Evolutionary conservation across 2,797 vertebrate genomes (phyloP).

Genomic region (Mus caroli): DNA sequence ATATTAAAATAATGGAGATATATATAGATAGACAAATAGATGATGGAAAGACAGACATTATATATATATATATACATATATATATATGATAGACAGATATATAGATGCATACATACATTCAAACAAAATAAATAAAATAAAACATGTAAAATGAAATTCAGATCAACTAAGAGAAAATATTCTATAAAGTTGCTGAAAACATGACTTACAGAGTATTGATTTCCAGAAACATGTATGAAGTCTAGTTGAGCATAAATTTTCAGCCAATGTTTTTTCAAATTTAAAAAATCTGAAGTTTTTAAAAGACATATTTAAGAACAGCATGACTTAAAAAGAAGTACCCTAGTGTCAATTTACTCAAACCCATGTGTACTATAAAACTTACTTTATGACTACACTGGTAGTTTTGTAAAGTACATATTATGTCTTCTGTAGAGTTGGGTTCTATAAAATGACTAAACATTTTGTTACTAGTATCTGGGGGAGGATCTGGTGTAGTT

Average conservation of each 20-base stretch:
- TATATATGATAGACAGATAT: background rate
- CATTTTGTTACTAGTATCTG: background rate
- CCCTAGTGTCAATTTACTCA: background rate
- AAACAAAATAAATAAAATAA: background rate
- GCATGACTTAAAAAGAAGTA: too few relatives aligned
- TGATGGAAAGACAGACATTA: background rate
- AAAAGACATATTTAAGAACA: background rate
- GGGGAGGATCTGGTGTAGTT: accelerated
- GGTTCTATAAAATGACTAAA: background rate
- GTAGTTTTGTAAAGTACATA: background rate
- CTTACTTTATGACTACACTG: background rate
- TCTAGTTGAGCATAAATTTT: background rate
- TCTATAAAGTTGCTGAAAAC: background rate
- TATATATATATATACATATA: background rate
- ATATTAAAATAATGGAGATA: background rate
- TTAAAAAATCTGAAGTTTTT: background rate
- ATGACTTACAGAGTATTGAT: background rate
- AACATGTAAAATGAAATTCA: background rate
- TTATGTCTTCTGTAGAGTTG: background rate
- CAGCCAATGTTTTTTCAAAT: too few relatives aligned
- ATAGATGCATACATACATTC: background rate
- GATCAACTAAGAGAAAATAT: background rate
- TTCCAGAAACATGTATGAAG: background rate
- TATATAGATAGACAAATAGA: background rate
- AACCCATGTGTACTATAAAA: background rate